These are phyloP conservation scores for Latheticus oryzae DNA, from an alignment of 2,888 invertebrate species.

Conservation along the genomic window DNA sequence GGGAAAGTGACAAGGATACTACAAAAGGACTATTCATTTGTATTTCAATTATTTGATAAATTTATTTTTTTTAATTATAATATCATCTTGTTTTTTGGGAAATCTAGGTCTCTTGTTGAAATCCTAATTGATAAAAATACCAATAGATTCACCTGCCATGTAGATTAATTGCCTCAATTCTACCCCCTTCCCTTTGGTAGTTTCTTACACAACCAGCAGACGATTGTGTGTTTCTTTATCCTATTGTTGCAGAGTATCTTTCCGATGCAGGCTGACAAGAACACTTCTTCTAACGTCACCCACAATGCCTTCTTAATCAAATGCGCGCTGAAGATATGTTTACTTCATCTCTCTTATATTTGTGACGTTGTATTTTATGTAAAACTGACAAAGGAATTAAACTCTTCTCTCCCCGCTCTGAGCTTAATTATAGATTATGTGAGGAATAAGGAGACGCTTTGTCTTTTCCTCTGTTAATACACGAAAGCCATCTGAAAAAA, in stretches of 20 bases:
- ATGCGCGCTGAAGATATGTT: constrained; percentile 62
- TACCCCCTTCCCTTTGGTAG: constrained; percentile 37
- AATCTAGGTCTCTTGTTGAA: no score
- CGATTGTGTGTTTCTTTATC: constrained; percentile 58
- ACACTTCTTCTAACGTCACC: constrained; percentile 63
- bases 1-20: no score
- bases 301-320: constrained; percentile 63
- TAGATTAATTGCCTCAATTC: constrained; percentile 20
- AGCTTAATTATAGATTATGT: constrained; percentile 52
- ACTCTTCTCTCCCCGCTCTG: constrained; percentile 36
- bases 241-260: constrained; percentile 63
- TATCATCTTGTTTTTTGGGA: no score
- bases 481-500: constrained; percentile 17
- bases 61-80: no score
- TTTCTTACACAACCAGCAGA: constrained; percentile 49
- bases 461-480: constrained; percentile 38
- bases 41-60: no score
- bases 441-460: constrained; percentile 43
- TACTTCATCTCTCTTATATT: constrained; percentile 57
- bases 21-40: no score
- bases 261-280: constrained; percentile 65
- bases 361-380: constrained; percentile 56
- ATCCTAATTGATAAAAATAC: no score
- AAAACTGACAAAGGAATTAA: constrained; percentile 54
- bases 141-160: constrained; percentile 2